Base-by-base conservation (phyloP, 2,113 vertebrate species). In the Choloepus hoffmanni region DNA sequence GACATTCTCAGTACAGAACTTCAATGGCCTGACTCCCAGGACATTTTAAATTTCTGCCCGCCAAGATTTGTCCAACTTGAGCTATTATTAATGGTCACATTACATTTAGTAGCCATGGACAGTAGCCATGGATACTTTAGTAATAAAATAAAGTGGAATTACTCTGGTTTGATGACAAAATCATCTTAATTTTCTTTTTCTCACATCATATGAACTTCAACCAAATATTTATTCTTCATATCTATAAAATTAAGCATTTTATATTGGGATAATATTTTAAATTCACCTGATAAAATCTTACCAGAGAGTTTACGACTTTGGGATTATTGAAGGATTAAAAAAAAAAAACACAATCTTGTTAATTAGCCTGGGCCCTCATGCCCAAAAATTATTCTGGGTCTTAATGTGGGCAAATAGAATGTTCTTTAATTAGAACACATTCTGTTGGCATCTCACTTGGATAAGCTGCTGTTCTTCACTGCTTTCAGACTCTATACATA, bases 181-280 rank as follows among this genome's bases (percentile, higher is more conserved):
- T 96, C 63, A 93, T 16, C 81, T 96, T 95, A 72, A 58, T 55
- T 97, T 97, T 88, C 95, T 53, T 48, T 96, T 95, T 72, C 85
- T 98, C 90, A 94, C 8, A 2, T 95, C 89, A 93, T 63, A 82
- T 53, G 6, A 85, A 70, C 63, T 95, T 95, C 55, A 65, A 95
- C 53, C 43, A 97, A 97, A 89, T 94, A 85, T 58, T 79, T 72
- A 55, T 58, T 85, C 40, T 94, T 90, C n/a, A 55, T 53, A 93
- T 68, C 84, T 92, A 36, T 50, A 77, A 85, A 78, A 79, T 62
- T 30, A 78, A 73, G 13, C 67, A 65, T 85, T 85, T 85, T 92
- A 0, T 62, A 73, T 83, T 97, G 36, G 28, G 83, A 87, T 5
- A 73, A 40, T 90, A 84, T 95, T 98, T 96, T 96, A 87, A 36